These are phyloP conservation scores for Alectoris magna DNA, from an alignment of 2,797 vertebrate species.

Conservation along the genomic window DNA sequence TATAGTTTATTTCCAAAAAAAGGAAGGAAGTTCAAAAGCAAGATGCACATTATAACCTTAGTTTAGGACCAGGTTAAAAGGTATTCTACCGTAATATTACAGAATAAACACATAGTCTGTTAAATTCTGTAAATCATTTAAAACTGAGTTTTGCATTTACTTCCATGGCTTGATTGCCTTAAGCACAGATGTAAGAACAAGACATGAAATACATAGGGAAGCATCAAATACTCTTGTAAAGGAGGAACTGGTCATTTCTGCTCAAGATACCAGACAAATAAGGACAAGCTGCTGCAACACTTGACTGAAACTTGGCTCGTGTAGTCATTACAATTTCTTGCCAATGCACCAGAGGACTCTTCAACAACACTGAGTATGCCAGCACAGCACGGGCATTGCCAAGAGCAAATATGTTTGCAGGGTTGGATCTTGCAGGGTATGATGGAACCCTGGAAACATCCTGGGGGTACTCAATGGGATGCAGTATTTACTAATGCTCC, in stretches of 20 bases:
- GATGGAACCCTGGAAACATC: background rate
- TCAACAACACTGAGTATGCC: background rate
- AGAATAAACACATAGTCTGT: background rate
- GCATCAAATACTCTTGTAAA: background rate
- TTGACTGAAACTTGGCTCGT: background rate
- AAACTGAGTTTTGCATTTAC: background rate
- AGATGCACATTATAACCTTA: background rate
- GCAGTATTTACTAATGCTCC: background rate
- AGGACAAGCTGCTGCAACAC: background rate
- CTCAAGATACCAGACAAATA: background rate
- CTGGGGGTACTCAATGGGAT: background rate
- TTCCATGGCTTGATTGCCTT: background rate
- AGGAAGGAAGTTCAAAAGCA: background rate
- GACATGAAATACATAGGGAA: background rate
- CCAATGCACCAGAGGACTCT: background rate
- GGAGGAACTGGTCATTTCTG: background rate
- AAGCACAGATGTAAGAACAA: background rate
- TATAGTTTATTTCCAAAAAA: background rate
- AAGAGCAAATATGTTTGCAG: background rate
- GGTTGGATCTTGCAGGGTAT: fast-evolving
- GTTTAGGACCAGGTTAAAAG: background rate
- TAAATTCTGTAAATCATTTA: background rate
- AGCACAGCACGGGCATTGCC: background rate
- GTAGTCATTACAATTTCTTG: background rate
- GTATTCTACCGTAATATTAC: background rate